Evolutionary conservation across 2,113 vertebrate genomes (phyloP), one percentile per base, ranked within the genome.

Genomic region (Lepus americanus): DNA sequence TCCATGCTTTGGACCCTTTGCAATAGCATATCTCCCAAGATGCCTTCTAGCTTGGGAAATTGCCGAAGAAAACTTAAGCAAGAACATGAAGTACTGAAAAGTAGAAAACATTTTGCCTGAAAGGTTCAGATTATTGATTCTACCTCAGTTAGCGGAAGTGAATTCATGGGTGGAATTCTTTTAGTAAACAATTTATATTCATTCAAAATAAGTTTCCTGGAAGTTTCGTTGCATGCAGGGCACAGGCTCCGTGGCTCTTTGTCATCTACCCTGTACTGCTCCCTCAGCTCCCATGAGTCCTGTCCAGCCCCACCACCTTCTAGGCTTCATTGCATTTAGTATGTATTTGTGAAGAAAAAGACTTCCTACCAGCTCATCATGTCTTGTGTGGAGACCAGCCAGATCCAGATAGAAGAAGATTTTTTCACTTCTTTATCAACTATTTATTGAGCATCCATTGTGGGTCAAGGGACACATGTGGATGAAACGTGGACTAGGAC

Each of bases 121-220:
- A 55, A 73, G 27, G 74, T 88, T 92, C 67, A 81, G 31, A 69
- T 70, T 80, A 90, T 82, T 20, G 4, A 72, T 90, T 87, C 84
- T 63, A 33, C 53, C 77, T 72, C 77, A 44, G 23, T 77, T 25
- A 20, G 44, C 9, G 27, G 76, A 89, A 92, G 12, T 33, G 20
- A 87, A 92, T 72, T 80, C 39, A 63, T 79, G 29, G 22, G 25
- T 59, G 14, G 63, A 67, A 78, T 20, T 80, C 55, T 49, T 59
- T 77, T 4, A 11, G 53, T 25, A 70, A 51, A 76, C 11, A 74
- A 49, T 87, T 94, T 80, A 83, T 36, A 93, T 70, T 49, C 27
- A 87, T 67, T 81, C 51, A 23, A 20, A 85, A 27, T 55, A 73
- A 44, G 29, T 31, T 87, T 61, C 44, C 64, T 5, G 0, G 33